Base-by-base conservation (phyloP, 2,113 vertebrate species). In the Stegostoma tigrinum region DNA sequence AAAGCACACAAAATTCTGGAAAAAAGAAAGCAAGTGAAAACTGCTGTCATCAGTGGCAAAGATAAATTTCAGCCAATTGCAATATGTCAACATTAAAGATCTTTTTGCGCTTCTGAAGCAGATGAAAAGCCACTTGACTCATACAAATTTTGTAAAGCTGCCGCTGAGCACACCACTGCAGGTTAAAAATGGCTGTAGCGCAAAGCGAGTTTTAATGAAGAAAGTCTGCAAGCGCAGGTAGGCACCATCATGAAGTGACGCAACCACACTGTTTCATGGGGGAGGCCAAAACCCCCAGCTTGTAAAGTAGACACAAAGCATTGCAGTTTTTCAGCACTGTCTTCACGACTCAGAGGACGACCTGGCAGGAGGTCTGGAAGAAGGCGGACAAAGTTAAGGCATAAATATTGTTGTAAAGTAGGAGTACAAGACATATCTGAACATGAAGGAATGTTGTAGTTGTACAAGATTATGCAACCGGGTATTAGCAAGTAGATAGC, bases 341-440 rank as follows among this genome's bases (percentile, higher is more conserved):
- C 89, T 93, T 93, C 89, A 93, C 89, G 89, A 93, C 61, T 93
- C 89, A 93, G 89, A 93, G 89, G 89, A 93, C 89, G 34, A 93
- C 87, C 87, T 91, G 87, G 87, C 89, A 93, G 89, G 64, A 93
- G 89, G 89, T 93, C 89, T 93, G 89, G 89, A 93, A 93, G 89
- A 93, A 93, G 89, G 89, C n/a, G 89, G 89, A 93, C 89, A 93
- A 93, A 93, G 89, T 93, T 93, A 93, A 93, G 61, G 89, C 89
- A 93, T 93, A 34, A 93, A 67, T 93, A 93, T 93, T 93, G 89
- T 93, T 93, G 52, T 91, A 55, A 93, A 66, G 89, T 38, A 93
- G 89, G 89, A 42, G 89, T 61, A 93, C 61, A 66, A 93, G 89
- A 93, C 61, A 93, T 93, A 38, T 67, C 89, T 93, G 89, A 64